Base-by-base conservation (phyloP, 2,888 invertebrate genomes). In the Aromia moschata region DNA sequence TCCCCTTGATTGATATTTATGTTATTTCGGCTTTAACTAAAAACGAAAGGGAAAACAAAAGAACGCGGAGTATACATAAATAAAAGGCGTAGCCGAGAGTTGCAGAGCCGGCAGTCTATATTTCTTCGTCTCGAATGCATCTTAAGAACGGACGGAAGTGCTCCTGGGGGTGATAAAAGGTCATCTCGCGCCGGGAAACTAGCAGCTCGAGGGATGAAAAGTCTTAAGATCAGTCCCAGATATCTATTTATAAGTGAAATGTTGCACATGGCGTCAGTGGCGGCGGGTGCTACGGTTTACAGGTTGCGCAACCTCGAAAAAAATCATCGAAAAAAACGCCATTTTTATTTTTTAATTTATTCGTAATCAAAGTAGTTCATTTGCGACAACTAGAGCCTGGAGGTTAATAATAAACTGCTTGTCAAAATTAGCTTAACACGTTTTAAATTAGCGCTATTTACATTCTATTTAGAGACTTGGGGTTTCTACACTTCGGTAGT, bases 101-200 rank as follows among this genome's bases (percentile, higher is more conserved):
- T 65, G 65, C 65, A 64, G 54, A 62, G 57, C 57, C 52, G 56
- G 65, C 70, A 67, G 64, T 66, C 62, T 55, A 66, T 66, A 67
- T 69, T 65, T 68, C 60, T 64, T 59, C 65, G 67, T 71, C 66
- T 67, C 64, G 60, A 65, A 66, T 70, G 70, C 68, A 71, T 69
- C 59, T 69, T 59, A 65, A 61, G 41, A 63, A 62, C 60, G 53
- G 61, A 62, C 70, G 67, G 65, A 67, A 70, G 70, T 65, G 64
- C 66, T 65, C 62, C 57, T 54, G 60, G 67, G 64, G 64, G 56
- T 63, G 57, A 55, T 59, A 61, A 68, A 72, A 70, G 74, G 73
- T 73, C 72, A 73, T 68, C 69, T 56, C 63, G 56, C 58, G 56
- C 58, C 67, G 67, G 71, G 70, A 72, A 70, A 68, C 65, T 58